Evolutionary conservation across 2,113 vertebrate species (phyloP), one percentile per base, ranked within the genome.

Genomic region (Muntiacus reevesi): DNA sequence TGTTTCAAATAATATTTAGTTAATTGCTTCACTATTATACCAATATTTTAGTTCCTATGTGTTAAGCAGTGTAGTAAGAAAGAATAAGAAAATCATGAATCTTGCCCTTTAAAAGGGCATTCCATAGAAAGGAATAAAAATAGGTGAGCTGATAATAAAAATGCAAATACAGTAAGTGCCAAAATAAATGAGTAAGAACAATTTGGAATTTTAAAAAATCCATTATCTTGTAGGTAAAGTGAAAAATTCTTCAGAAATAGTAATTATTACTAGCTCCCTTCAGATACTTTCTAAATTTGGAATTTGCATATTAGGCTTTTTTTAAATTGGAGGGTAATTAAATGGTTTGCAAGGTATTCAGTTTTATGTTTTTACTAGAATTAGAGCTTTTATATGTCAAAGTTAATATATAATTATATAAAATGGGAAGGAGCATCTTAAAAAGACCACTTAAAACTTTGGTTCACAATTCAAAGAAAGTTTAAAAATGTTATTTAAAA

Each of bases 391-490:
- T 82, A 40, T 90, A 89, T 3, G 0, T 64, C 83, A 14, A 21
- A 83, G 33, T 95, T 79, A 71, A 89, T 74, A 11, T 76, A 74
- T 85, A 92, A 84, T 67, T 89, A 52, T 5, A 45, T 55, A 62
- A 91, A 90, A 50, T 60, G 9, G 11, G 43, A 93, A 89, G 11
- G 14, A 94, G 11, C 15, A 67, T 81, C 36, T 90, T 52, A 71
- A 89, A 89, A 55, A 25, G 17, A 55, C 15, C 74, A 79, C 27
- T 96, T 97, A 62, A 81, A 62, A 92, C 54, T 83, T 67, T 94
- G 21, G 3, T 74, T 94, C 47, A 64, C 28, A 96, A 87, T 97
- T 95, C 43, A 93, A 86, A 97, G 93, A 54, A 97, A 95, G 59
- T 85, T 94, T 71, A 33, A 89, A 94, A 94, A 95, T 87, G 14